Percentiles rank a stretch among this genome's conserved stretches.
These are phyloP conservation scores for Melanophora roralis DNA, from an alignment of 2,888 invertebrate species.

Conservation along the genomic window DNA sequence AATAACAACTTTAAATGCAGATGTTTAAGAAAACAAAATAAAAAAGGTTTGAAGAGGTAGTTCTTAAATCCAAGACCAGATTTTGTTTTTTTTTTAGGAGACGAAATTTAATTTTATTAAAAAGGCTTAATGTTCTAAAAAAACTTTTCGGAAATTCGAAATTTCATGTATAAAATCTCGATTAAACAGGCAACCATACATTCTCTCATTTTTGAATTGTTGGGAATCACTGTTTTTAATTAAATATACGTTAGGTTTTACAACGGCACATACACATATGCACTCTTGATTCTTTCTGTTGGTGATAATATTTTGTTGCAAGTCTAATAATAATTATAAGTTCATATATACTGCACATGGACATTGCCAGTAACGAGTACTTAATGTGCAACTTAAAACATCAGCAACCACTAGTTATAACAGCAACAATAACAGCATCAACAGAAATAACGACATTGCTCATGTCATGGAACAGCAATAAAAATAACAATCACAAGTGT, in stretches of 20 bases:
- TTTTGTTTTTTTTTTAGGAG: too few species aligned
- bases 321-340: constrained; percentile 50
- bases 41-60: neutral
- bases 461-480: constrained; percentile 11
- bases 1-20: constrained; percentile 29
- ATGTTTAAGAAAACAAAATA: constrained; percentile 5
- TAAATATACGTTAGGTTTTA: too few species aligned
- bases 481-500: constrained; percentile 20
- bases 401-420: constrained; percentile 12
- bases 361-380: constrained; percentile 32
- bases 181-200: too few species aligned
- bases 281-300: too few species aligned
- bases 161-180: too few species aligned
- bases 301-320: constrained; percentile 23
- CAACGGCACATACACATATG: too few species aligned
- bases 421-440: constrained; percentile 3
- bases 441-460: neutral
- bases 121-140: too few species aligned
- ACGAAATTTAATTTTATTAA: too few species aligned
- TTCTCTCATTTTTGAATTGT: too few species aligned
- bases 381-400: constrained; percentile 51
- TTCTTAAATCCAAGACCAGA: too few species aligned
- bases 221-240: too few species aligned
- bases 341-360: constrained; percentile 50
- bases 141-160: too few species aligned